phyloP scores from a whole-genome alignment of 2,113 vertebrate genomes.

The Heterocephalus glaber region DNA sequence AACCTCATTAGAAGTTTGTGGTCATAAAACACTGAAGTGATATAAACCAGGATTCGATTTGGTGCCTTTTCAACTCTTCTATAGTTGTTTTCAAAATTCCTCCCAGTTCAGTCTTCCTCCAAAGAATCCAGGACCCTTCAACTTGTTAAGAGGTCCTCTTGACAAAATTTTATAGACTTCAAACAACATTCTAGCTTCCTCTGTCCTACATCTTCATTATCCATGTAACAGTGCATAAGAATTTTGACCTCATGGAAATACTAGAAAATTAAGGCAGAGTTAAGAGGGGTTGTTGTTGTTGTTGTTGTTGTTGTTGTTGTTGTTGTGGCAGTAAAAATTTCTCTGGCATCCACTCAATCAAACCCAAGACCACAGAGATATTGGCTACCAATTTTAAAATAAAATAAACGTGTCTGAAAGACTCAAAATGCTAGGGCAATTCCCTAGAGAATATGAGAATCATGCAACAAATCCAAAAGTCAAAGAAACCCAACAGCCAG shows the following conservation, averaged over 20 bases:
- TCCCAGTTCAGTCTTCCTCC: background rate
- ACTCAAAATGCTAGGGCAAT: background rate
- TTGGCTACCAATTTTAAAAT: background rate
- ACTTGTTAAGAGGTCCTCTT: background rate
- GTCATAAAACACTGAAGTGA: background rate
- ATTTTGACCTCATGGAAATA: background rate
- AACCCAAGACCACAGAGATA: background rate
- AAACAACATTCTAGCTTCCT: background rate
- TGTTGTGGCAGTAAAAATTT: background rate
- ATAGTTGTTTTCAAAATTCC: background rate
- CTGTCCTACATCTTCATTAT: background rate
- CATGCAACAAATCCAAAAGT: background rate
- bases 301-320: no score
- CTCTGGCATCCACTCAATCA: background rate
- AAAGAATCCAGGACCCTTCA: background rate
- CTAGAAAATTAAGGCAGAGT: background rate
- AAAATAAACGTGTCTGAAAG: slow-evolving; percentile 28
- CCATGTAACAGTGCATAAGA: background rate
- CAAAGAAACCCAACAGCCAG: slow-evolving; percentile 37
- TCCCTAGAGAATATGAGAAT: background rate
- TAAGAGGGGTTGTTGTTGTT: background rate
- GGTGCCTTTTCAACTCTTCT: background rate
- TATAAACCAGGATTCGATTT: background rate
- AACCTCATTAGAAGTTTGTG: background rate
- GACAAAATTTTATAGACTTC: background rate